Evolutionary conservation across 2,888 invertebrate genomes (phyloP), one percentile per base, ranked within the genome.

Genomic region (Augochlorella aurata): DNA sequence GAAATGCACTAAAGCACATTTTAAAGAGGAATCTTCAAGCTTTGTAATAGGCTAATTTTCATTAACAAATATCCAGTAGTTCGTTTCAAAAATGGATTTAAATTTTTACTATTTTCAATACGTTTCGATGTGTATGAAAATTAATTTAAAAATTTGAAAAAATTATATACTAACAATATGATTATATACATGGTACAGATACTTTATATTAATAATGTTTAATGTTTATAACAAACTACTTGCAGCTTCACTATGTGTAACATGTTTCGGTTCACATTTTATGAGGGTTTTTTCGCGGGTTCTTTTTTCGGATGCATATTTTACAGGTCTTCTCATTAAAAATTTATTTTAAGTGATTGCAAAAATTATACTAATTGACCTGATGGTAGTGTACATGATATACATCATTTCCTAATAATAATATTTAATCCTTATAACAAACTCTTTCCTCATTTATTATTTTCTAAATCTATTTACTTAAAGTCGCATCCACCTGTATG

Each of bases 21-120:
- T 50, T 12, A 68, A 50, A 68, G 50, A 0, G 5, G 18, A 75
- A 18, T 45, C 1, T 68, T 63, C 4, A 0, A 0, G 12, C 52
- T 18, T 65, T 38, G 1, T 1, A n/a, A 4, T 21, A 0, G 29
- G 0, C 3, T 0, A 0, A 10, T 1, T 14, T 0, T 14, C 0
- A 12, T 45, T n/a, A 0, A 18, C 12, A 10, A 2, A 21, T 3
- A 0, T 21, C 1, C 4, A 38, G 0, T 63, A 47, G 12, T 3
- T n/a, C 24, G 1, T 18, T 44, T 1, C 4, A 1, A 1, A n/a
- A 9, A n/a, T 9, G 3, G 14, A 3, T 38, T 44, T 29, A 52
- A 76, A 78, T n/a, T 63, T 47, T 14, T 1, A 14, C 0, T 38
- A 44, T 8, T 18, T 44, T 63, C 10, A 63, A n/a, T 18, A 38